Conservation (phyloP, 2,888 invertebrate species). For the Pyrgus malvae region DNA sequence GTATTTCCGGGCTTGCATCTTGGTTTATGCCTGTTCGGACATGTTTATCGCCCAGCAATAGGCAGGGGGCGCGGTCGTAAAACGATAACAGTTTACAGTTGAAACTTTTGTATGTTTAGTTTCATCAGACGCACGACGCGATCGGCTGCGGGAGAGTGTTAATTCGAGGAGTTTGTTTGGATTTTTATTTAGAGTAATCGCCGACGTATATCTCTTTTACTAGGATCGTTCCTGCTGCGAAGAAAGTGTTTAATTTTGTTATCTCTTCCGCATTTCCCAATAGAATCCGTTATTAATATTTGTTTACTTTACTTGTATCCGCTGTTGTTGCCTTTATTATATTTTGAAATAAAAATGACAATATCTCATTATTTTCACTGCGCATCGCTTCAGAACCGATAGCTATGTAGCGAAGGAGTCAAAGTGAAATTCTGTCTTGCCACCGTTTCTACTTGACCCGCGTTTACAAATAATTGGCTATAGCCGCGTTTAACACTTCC, state of each 20-base stretch:
- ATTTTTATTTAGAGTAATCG: slow-evolving; percentile 16
- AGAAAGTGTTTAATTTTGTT: not conserved
- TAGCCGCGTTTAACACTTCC: slow-evolving; percentile 14
- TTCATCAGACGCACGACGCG: slow-evolving; percentile 37
- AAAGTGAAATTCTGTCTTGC: slow-evolving; percentile 4
- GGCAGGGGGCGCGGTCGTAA: slow-evolving; percentile 55
- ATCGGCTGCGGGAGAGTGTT: slow-evolving; percentile 10
- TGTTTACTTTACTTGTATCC: no score
- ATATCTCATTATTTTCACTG: no score
- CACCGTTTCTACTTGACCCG: slow-evolving; percentile 14
- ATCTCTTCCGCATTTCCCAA: slow-evolving; percentile 14
- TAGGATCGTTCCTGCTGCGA: slow-evolving; percentile 1
- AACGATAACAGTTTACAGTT: slow-evolving; percentile 56
- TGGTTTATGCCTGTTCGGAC: slow-evolving; percentile 56
- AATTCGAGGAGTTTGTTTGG: slow-evolving; percentile 20
- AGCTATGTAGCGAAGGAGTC: not conserved
- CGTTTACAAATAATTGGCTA: slow-evolving; percentile 18
- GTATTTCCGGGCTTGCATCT: slow-evolving; percentile 60
- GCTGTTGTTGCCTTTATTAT: no score
- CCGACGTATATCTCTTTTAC: slow-evolving; percentile 12
- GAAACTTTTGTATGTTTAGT: slow-evolving; percentile 52
- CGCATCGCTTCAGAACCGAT: not conserved
- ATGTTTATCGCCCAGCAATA: slow-evolving; percentile 68
- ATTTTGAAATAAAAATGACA: no score
- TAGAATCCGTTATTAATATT: not conserved